Evolutionary conservation across 2,888 invertebrate species (phyloP), one percentile per base, ranked within the genome.

Genomic region (Iphiclides podalirius): DNA sequence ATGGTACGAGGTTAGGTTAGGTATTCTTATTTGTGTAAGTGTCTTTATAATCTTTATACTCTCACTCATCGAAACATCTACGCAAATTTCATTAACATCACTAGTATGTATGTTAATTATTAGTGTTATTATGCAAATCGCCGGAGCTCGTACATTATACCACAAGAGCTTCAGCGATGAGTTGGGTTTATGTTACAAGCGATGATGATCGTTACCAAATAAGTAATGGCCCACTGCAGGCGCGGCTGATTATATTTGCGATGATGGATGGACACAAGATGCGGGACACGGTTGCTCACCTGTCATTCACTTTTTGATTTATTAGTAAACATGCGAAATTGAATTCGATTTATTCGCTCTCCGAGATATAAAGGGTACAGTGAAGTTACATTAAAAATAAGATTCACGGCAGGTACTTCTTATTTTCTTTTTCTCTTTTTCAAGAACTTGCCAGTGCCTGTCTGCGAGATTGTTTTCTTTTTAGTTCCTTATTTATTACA

Each of bases 201-300:
- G 71, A 79, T 76, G 72, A 79, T 75, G 70, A 78, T 75, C 66
- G 69, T 74, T 76, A 76, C 75, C 72, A 83, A 83, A 85, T 81
- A 82, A 80, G 75, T 78, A 77, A 80, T 77, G 75, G 67, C 65
- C 66, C 59, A 47, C 52, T 58, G 64, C 49, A 38, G 58, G 57
- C 59, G 61, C 57, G 62, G 59, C 67, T 64, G 61, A 64, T 59
- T 72, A 76, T 75, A 79, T 79, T 81, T 68, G 69, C 68, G 59
- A 60, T 82, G 84, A 85, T 79, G 75, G 75, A 84, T 80, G 75
- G 37, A 48, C 43, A 4, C 23, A 17, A 59, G 60, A 49, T 54
- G 52, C n/a, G n/a, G n/a, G n/a, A n/a, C n/a, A 54, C 61, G 57
- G 57, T 58, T 49, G 43, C 38, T 58, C 59, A 61, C 63, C 63